Percentiles rank a stretch among this genome's conserved stretches.
Evolutionary conservation across 1,140 invertebrate species (phyloP).

Genomic region (Apis dorsata): DNA sequence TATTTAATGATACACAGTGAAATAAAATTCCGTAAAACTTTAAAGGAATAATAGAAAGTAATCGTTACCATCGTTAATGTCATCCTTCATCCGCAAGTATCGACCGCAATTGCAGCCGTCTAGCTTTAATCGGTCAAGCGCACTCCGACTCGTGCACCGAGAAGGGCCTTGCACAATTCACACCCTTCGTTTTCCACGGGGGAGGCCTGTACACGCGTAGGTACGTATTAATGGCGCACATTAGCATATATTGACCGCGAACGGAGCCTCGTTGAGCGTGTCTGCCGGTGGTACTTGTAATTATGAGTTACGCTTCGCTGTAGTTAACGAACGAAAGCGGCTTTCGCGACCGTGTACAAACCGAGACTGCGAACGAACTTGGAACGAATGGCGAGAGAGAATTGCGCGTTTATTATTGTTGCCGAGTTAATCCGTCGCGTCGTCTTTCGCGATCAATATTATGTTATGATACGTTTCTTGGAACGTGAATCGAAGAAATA

Average conservation of each 20-base stretch:
- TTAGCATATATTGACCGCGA: constrained; percentile 66
- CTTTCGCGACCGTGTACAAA: constrained; percentile 19
- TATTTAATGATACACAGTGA: too few relatives aligned
- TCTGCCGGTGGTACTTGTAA: constrained; percentile 69
- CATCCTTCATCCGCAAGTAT: constrained; percentile 26
- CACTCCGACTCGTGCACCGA: constrained; percentile 3
- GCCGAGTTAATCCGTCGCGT: background rate
- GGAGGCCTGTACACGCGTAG: background rate
- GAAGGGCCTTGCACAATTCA: constrained; percentile 19
- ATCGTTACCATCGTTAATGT: constrained; percentile 16
- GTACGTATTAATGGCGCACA: constrained; percentile 54
- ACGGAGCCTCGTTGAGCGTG: constrained; percentile 54
- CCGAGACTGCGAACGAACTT: background rate
- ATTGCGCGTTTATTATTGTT: background rate
- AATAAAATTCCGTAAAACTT: too few relatives aligned
- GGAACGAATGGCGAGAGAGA: background rate
- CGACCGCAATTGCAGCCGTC: constrained; percentile 12
- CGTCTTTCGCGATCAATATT: too few relatives aligned
- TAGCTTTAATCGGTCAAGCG: constrained; percentile 55
- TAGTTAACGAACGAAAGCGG: constrained; percentile 59
- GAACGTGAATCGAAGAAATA: background rate
- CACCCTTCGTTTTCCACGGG: constrained; percentile 30
- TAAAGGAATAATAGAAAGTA: too few relatives aligned
- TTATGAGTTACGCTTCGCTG: constrained; percentile 64
- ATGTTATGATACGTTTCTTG: background rate